Evolutionary conservation across 2,888 invertebrate genomes (phyloP).

Genomic region (Orgyia antiqua): DNA sequence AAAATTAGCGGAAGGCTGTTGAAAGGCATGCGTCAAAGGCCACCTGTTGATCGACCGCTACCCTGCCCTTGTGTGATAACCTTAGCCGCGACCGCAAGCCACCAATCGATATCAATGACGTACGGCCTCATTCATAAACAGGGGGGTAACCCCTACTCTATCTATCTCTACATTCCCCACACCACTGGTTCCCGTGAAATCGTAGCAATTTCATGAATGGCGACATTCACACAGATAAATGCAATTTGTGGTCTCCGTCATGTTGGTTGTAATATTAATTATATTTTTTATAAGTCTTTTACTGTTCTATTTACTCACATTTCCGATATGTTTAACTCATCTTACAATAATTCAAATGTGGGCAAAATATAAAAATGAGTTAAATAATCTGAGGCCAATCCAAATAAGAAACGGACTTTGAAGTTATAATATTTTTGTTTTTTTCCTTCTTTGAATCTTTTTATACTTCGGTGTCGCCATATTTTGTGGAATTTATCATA

Average conservation of each 20-base stretch:
- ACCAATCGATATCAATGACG: conserved; percentile 69
- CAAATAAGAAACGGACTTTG: too few species aligned
- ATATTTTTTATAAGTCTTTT: too few species aligned
- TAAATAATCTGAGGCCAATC: too few species aligned
- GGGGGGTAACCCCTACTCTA: conserved; percentile 47
- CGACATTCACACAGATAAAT: conserved; percentile 41
- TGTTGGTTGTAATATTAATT: too few species aligned
- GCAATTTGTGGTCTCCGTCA: conserved; percentile 26
- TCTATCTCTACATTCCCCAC: conserved; percentile 30
- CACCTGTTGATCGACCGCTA: conserved; percentile 63
- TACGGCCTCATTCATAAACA: conserved; percentile 73
- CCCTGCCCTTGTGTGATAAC: conserved; percentile 66
- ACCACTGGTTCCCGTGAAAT: conserved; percentile 35
- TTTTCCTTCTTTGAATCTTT: too few species aligned
- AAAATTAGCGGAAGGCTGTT: conserved; percentile 39
- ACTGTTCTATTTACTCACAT: too few species aligned
- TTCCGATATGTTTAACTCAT: too few species aligned
- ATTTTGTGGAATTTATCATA: too few species aligned
- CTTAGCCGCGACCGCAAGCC: conserved; percentile 36
- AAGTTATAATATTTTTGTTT: too few species aligned
- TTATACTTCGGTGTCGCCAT: too few species aligned
- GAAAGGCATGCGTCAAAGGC: conserved; percentile 52
- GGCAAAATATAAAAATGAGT: too few species aligned
- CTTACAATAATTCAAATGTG: too few species aligned
- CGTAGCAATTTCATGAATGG: conserved; percentile 62